phyloP scores from a whole-genome alignment of 2,113 vertebrate species.

The Xiphophorus hellerii region DNA sequence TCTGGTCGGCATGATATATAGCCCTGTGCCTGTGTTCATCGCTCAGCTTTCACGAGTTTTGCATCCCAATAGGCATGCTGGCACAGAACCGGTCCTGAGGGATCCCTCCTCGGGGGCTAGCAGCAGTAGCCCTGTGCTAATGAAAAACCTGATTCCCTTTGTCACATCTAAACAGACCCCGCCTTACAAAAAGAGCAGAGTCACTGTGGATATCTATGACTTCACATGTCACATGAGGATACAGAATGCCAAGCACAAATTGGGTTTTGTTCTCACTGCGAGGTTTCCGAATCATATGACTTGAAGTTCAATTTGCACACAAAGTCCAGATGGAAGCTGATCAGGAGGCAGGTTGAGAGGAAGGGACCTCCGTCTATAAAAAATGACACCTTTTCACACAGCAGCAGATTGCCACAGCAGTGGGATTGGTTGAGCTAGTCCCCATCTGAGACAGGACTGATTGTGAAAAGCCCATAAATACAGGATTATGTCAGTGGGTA shows the following conservation, averaged over 20 bases:
- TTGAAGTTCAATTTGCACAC: conserved; percentile 12
- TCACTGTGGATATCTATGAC: conserved; percentile 3
- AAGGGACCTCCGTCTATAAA: not conserved
- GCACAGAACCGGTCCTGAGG: conserved; percentile 68
- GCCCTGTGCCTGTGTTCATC: conserved; percentile 52
- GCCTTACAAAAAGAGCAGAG: conserved; percentile 2
- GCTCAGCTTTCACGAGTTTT: conserved; percentile 54
- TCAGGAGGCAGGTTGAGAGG: conserved; percentile 5
- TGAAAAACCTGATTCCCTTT: conserved; percentile 61
- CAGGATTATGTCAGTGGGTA: conserved; percentile 49
- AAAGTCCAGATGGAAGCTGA: conserved; percentile 42
- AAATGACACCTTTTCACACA: conserved; percentile 40
- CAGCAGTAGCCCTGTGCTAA: conserved; percentile 48
- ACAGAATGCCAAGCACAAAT: conserved; percentile 5
- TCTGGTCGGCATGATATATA: conserved; percentile 52
- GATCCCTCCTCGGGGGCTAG: conserved; percentile 41
- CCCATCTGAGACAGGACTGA: conserved; percentile 38
- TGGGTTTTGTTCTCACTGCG: not conserved
- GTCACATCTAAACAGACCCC: conserved; percentile 35
- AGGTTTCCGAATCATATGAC: conserved; percentile 4
- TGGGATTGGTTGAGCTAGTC: conserved; percentile 39
- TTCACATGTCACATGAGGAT: conserved; percentile 1
- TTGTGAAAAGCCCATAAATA: conserved; percentile 70
- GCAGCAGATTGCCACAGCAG: conserved; percentile 43
- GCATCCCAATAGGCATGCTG: conserved; percentile 72